phyloP scores from a whole-genome alignment of 2,113 vertebrate genomes.

The Helogale parvula region DNA sequence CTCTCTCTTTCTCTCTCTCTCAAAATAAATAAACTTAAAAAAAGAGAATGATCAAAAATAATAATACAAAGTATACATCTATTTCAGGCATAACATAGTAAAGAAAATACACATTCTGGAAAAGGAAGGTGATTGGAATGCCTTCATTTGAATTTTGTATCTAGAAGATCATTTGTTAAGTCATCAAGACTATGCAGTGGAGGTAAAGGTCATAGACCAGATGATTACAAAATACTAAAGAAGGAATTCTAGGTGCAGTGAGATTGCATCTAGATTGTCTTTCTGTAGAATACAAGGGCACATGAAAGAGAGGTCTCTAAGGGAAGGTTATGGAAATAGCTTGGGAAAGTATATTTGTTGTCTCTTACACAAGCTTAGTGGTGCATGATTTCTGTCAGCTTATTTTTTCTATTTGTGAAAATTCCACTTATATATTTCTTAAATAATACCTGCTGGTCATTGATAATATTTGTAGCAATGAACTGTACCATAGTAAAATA shows the following conservation, averaged over 20 bases:
- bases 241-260: not conserved
- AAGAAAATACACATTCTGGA: not conserved
- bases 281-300: not conserved
- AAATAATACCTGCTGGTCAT: not conserved
- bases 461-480: constrained; percentile 37
- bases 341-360: not conserved
- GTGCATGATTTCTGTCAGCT: not conserved
- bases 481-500: constrained; percentile 26
- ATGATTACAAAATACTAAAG: not conserved
- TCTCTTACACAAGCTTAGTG: not conserved
- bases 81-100: not conserved
- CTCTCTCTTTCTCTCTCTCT: too few species aligned
- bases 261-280: not conserved
- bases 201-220: not conserved
- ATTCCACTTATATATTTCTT: not conserved
- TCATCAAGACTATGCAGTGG: not conserved
- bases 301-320: not conserved
- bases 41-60: not conserved
- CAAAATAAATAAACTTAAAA: too few species aligned
- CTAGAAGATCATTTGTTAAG: not conserved
- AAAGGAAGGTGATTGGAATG: not conserved
- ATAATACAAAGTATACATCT: not conserved
- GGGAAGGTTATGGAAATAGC: not conserved
- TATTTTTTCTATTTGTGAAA: not conserved
- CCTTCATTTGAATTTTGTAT: not conserved